Base-by-base conservation (phyloP, 1,140 invertebrate genomes). In the Tigriopus japonicus region DNA sequence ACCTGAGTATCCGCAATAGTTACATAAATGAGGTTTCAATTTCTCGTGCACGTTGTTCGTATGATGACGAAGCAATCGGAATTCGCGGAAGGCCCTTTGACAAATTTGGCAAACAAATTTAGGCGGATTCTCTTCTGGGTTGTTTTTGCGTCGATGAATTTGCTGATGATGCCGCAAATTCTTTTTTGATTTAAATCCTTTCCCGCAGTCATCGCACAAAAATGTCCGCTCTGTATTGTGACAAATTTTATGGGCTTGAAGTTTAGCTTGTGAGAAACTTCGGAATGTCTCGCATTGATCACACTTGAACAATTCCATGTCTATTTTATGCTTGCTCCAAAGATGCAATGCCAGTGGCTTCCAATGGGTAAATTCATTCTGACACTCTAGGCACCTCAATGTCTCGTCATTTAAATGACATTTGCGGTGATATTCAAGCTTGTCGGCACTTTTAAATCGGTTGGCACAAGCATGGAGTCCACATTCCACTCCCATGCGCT, bases 31-130 rank as follows among this genome's bases (percentile, higher is more conserved):
- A 0, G 82, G 83, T 64, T 84, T 83, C 15, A 84, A 70, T 67
- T 85, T 83, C 24, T 80, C 80, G 67, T 87, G 85, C 1, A 87
- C 84, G 1, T 79, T 78, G 68, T 85, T 79, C 12, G 85, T 78
- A 62, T 87, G 85, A 68, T 81, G 82, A 53, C 81, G 81, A 6
- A 87, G 69, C 65, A 81, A 81, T 68, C 86, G 85, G 3, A 80
- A 77, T 65, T 85, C 83, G 0, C 82, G 79, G 69, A 85, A 85
- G 42, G 75, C 77, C 42, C 81, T 75, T 17, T 77, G 72, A 67
- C 84, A 86, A 24, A 80, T 77, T 52, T 79, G 75, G 67, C 84
- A 86, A n/a, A 76, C 75, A 66, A 35, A 35, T 35, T 35, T 35
- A 9, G 28, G 3, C 28, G 28, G 28, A 35, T 35, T 35, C 28